Base-by-base conservation (phyloP, 1,140 invertebrate genomes). In the Zaprionus tsacasi region DNA sequence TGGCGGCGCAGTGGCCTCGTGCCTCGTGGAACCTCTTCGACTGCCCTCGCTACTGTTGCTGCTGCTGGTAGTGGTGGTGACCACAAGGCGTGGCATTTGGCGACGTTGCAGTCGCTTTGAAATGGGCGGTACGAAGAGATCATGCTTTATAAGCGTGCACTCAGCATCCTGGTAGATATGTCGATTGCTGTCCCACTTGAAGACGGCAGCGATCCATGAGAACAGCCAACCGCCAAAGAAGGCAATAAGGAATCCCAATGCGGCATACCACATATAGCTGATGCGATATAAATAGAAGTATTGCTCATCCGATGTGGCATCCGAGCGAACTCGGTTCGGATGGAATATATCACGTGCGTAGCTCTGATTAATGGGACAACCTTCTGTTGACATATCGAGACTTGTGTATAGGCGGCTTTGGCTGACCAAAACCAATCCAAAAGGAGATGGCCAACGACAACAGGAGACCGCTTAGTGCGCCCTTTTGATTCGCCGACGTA, bases 211-310 rank as follows among this genome's bases (percentile, higher is more conserved):
- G 13, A 94, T 52, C 21, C 87, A 91, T 75, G 95, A 95, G 2
- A 95, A 85, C 1, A 96, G n/a, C 36, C 94, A 92, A n/a, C 96
- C 96, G 59, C 96, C 76, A 0, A 96, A 35, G 3, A 96, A 82
- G 2, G 96, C 95, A 0, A 95, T 82, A 0, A 94, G 4, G 70
- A 96, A 95, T 57, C 96, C 97, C 54, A 97, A 92, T 0, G 95
- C 94, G 6, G 95, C 94, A 89, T 96, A 96, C 96, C 97, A 99
- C 94, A 98, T 95, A 87, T 98, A 99, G 0, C 97, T 98, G 12
- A 99, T 93, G 25, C 80, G 74, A 86, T 91, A 92, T 0, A 92
- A 50, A 65, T 91, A 92, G 43, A 91, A 92, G 50, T 74, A 91
- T 0, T 73, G 27, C 0, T 91, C 78, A 10, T 56, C 35, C 1